Evolutionary conservation across 2,888 invertebrate genomes (phyloP).

Genomic region (Cordilura impudica): DNA sequence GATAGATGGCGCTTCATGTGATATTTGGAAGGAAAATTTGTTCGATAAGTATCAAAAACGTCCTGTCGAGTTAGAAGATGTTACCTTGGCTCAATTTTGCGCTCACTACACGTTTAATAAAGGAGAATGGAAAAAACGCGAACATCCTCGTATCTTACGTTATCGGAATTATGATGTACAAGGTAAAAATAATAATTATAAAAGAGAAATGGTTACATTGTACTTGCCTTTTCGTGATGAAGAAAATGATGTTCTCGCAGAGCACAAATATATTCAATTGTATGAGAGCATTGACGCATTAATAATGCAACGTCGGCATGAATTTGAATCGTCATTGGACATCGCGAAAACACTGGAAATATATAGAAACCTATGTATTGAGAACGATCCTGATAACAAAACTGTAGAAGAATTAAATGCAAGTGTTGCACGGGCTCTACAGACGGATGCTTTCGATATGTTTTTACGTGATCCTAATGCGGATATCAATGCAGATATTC

Average conservation of each 20-base stretch:
- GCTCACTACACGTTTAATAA: constrained; percentile 30
- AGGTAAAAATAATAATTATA: constrained; percentile 37
- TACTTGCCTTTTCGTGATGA: constrained; percentile 68
- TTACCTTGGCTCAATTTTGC: constrained; percentile 71
- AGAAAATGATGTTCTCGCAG: constrained; percentile 57
- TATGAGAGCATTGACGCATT: constrained; percentile 57
- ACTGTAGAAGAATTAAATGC: constrained; percentile 26
- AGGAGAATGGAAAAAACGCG: neutral
- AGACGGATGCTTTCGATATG: constrained; percentile 32
- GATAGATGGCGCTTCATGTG: constrained; percentile 60
- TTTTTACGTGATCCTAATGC: constrained; percentile 61
- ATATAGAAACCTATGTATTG: constrained; percentile 64
- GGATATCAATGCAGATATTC: constrained; percentile 63
- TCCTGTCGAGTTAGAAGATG: constrained; percentile 66
- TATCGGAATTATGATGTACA: constrained; percentile 55
- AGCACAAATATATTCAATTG: constrained; percentile 57
- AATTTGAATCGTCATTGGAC: constrained; percentile 51
- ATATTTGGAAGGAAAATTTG: constrained; percentile 75
- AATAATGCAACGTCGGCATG: constrained; percentile 58
- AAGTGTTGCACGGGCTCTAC: constrained; percentile 7
- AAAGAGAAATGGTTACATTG: constrained; percentile 65
- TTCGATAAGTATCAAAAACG: constrained; percentile 70
- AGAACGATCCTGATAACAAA: constrained; percentile 38
- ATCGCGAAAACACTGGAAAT: constrained; percentile 66
- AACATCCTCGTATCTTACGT: neutral